Conservation (phyloP, 2,797 vertebrate species). For the Notamacropus eugenii region DNA sequence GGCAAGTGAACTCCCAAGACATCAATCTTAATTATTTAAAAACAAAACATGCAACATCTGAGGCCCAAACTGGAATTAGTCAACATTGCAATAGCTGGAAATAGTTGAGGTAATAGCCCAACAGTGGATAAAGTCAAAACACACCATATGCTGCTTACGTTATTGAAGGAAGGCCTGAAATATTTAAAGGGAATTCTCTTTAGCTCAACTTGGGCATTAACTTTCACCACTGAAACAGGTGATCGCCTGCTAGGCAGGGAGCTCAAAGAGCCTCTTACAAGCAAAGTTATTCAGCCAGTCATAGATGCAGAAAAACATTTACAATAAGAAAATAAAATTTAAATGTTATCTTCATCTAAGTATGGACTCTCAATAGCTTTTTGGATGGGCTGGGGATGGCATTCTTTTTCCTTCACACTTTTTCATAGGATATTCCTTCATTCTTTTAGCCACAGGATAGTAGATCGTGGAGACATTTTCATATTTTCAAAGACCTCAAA, state of each 20-base stretch:
- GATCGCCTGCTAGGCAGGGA: neutral
- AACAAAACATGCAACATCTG: slow-evolving; percentile 16
- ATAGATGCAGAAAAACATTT: neutral
- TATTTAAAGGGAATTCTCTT: slow-evolving; percentile 14
- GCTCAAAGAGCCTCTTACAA: slow-evolving; percentile 3
- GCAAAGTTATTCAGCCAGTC: neutral
- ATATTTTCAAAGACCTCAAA: neutral
- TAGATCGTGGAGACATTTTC: neutral
- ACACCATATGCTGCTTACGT: slow-evolving; percentile 8
- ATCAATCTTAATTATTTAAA: neutral
- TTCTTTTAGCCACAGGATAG: neutral
- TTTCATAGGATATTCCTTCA: neutral
- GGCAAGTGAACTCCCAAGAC: neutral
- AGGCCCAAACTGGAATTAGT: neutral
- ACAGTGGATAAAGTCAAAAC: slow-evolving; percentile 15
- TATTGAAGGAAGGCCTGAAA: slow-evolving; percentile 50
- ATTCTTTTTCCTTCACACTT: neutral
- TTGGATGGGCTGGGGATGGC: neutral
- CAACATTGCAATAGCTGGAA: neutral
- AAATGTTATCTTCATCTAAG: neutral
- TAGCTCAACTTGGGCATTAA: neutral
- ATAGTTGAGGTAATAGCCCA: neutral
- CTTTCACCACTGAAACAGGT: slow-evolving; percentile 5
- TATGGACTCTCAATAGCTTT: neutral
- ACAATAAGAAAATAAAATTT: neutral